These are phyloP conservation scores for Sarcophaga caerulescens DNA, from an alignment of 2,888 invertebrate species.

Conservation along the genomic window DNA sequence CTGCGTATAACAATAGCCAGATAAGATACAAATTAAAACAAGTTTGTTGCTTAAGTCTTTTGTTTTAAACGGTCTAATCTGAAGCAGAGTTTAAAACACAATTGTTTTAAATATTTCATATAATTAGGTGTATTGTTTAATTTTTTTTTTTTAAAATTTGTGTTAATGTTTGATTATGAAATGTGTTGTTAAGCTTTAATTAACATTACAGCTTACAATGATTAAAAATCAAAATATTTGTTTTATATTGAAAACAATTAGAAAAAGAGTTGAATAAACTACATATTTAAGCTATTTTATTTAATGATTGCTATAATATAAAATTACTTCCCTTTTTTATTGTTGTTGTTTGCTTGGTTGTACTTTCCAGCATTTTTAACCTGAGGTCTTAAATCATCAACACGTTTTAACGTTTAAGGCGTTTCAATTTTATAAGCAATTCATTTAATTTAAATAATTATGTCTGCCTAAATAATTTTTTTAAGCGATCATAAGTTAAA, in stretches of 20 bases:
- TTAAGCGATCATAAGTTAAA: constrained; percentile 36
- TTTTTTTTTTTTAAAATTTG: neutral
- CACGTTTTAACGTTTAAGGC: constrained; percentile 47
- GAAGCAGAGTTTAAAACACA: too few relatives aligned
- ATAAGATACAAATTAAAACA: too few relatives aligned
- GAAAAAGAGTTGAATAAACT: constrained; percentile 20
- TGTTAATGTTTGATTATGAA: too few relatives aligned
- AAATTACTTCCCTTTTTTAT: neutral
- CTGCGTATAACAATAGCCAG: too few relatives aligned
- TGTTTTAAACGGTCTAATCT: too few relatives aligned
- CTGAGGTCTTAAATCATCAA: constrained; percentile 43
- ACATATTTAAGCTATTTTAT: neutral
- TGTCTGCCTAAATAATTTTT: constrained; percentile 75
- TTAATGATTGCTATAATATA: neutral
- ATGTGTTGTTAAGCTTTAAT: constrained; percentile 27
- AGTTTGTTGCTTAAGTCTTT: too few relatives aligned
- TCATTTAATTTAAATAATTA: constrained; percentile 78
- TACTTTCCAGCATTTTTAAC: neutral
- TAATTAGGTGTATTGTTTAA: neutral
- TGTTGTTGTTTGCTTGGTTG: neutral
- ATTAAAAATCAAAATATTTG: constrained; percentile 4
- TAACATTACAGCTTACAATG: constrained; percentile 50
- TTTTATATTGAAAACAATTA: neutral
- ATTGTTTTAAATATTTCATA: too few relatives aligned
- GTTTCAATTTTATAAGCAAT: constrained; percentile 70